These are phyloP conservation scores for Lordiphosa clarofinis DNA, from an alignment of 1,140 invertebrate genomes.

Conservation along the genomic window DNA sequence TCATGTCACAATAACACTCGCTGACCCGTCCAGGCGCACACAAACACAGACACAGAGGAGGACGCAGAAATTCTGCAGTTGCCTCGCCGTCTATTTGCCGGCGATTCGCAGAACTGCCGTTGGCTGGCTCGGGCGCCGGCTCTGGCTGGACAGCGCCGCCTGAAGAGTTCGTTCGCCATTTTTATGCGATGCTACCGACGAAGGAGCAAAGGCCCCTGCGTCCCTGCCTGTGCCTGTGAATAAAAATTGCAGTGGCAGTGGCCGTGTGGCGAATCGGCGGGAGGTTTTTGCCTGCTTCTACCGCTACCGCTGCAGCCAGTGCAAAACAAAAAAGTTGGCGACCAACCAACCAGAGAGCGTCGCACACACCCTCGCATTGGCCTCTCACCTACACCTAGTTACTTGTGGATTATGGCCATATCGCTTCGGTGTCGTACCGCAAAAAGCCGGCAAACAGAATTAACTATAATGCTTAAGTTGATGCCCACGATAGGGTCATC, in stretches of 20 bases:
- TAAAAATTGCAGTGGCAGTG: slow-evolving; percentile 47
- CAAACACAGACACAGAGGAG: background rate
- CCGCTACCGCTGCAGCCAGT: slow-evolving; percentile 16
- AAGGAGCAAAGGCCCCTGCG: slow-evolving; percentile 16
- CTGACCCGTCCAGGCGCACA: slow-evolving; percentile 27
- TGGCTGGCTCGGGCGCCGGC: slow-evolving; percentile 20
- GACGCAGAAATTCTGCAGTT: slow-evolving; percentile 4
- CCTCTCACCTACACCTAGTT: background rate
- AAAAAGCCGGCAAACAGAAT: too few species aligned
- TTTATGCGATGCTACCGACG: slow-evolving; percentile 23
- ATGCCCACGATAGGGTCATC: too few species aligned
- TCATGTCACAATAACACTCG: slow-evolving; percentile 6
- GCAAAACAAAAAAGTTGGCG: slow-evolving; percentile 40
- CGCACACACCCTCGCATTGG: slow-evolving; percentile 10
- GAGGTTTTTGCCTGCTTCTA: slow-evolving; percentile 18
- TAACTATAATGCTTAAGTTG: too few species aligned
- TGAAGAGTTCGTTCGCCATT: slow-evolving; percentile 24
- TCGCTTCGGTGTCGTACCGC: background rate
- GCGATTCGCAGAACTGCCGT: slow-evolving; percentile 46
- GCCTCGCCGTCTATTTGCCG: slow-evolving; percentile 34
- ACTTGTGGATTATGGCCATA: slow-evolving; percentile 1
- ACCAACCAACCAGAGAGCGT: slow-evolving; percentile 60
- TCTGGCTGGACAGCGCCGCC: slow-evolving; percentile 13
- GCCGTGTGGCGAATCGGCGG: slow-evolving; percentile 38
- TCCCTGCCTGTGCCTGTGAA: slow-evolving; percentile 19